A percentile compares a stretch with the other conserved stretches of the same genome.
These are phyloP conservation scores for Agrypnia vestita DNA, from an alignment of 1,140 invertebrate genomes.

Conservation along the genomic window DNA sequence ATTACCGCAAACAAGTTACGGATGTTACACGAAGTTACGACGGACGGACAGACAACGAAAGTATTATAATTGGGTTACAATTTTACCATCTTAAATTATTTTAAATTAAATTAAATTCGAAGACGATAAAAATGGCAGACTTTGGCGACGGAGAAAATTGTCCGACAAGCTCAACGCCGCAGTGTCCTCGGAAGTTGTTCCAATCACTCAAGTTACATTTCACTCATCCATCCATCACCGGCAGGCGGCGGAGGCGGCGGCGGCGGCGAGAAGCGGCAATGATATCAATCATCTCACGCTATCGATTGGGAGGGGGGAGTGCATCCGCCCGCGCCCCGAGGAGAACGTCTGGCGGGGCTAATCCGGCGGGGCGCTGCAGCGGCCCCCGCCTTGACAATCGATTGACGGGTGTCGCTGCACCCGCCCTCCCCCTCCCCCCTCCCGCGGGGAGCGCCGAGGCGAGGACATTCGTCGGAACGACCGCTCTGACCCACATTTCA, in stretches of 20 bases:
- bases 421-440: conserved; percentile 1
- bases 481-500: conserved; percentile 68
- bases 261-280: conserved; percentile 39
- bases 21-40: too few species aligned
- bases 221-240: conserved; percentile 41
- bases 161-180: conserved; percentile 2
- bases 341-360: conserved; percentile 47
- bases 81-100: too few species aligned
- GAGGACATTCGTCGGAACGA: conserved; percentile 58
- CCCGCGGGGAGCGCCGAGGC: neutral
- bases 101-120: too few species aligned
- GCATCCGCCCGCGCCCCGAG: conserved; percentile 38
- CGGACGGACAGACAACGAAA: too few species aligned
- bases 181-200: conserved; percentile 30
- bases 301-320: conserved; percentile 55
- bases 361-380: conserved; percentile 43
- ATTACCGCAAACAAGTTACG: too few species aligned
- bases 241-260: neutral
- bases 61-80: too few species aligned
- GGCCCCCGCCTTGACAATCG: conserved; percentile 68
- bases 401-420: conserved; percentile 69
- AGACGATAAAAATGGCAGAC: neutral
- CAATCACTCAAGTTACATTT: conserved; percentile 39
- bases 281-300: conserved; percentile 58
- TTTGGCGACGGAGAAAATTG: conserved; percentile 10